Evolutionary conservation across 1,140 invertebrate species (phyloP), one percentile per base, ranked within the genome.

Genomic region (Charaxes varanes): DNA sequence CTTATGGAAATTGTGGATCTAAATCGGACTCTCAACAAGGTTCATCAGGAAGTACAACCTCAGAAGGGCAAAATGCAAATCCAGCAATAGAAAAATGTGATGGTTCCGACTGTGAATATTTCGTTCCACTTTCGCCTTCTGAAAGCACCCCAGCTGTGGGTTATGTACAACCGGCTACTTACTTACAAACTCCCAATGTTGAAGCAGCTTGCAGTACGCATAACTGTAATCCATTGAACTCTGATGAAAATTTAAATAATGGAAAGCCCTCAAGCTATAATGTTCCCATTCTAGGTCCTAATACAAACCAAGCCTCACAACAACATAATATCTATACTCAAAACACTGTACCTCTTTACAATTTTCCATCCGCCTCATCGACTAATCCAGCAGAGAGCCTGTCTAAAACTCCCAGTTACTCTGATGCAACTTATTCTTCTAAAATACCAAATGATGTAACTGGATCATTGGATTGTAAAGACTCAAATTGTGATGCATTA

Each of bases 241-340:
- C 30, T 41, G 32, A 36, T 4, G n/a, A 23, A 10, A 45, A 43
- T 33, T 33, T 41, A 23, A 37, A 38, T 10, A 37, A 36, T 15
- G 43, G 23, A 11, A 47, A 52, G 8, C 52, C 31, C 33, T 53
- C 62, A 6, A 73, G 68, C 49, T 70, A 71, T 31, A 57, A 68
- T 26, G 66, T 76, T 3, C 63, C 72, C 33, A 64, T 61, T 47
- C 59, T 62, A 30, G 58, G 45, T 17, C 17, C 40, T 12, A 56
- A 53, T 37, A 33, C 40, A 19, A 35, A 13, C 12, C 4, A 22
- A 22, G 14, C 8, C 4, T n/a, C 10, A 4, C 13, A 11, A 8
- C 8, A 6, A 13, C 11, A 18, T 14, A n/a, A 16, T 16, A 16
- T 3, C 6, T 31, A 31, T 31, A 40, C 11, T 7, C 5, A 31